Evolutionary conservation across 2,113 vertebrate genomes (phyloP).

Genomic region (Calypte anna): DNA sequence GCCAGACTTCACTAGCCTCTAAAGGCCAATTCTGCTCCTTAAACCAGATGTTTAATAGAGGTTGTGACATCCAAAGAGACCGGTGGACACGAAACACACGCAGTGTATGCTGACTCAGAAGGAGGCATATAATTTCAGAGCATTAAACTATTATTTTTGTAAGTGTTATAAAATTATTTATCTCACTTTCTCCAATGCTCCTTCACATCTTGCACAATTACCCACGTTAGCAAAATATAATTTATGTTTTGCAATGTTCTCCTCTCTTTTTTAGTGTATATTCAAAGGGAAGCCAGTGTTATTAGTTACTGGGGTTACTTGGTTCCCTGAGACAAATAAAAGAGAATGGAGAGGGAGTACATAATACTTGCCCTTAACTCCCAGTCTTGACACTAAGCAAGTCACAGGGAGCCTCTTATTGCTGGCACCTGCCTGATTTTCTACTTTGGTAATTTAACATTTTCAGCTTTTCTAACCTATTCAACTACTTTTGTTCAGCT

Average conservation of each 20-base stretch:
- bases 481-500: background rate
- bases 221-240: background rate
- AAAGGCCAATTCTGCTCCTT: slow-evolving; percentile 36
- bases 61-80: slow-evolving; percentile 46
- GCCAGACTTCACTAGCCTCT: slow-evolving; percentile 52
- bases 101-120: background rate
- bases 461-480: slow-evolving; percentile 18
- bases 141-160: background rate
- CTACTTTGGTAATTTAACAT: background rate
- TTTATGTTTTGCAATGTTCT: background rate
- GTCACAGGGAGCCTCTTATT: background rate
- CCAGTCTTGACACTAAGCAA: background rate
- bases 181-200: background rate
- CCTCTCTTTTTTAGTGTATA: background rate
- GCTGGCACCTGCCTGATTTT: background rate
- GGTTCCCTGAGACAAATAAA: background rate
- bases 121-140: background rate
- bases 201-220: background rate
- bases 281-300: background rate
- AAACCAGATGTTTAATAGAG: slow-evolving; percentile 59
- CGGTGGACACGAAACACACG: background rate
- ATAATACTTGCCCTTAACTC: background rate
- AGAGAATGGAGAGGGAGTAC: background rate
- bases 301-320: background rate
- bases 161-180: background rate